Percentiles rank a stretch among this genome's conserved stretches.
phyloP scores from a whole-genome alignment of 1,140 invertebrate genomes.

The Leptopilina boulardi region DNA sequence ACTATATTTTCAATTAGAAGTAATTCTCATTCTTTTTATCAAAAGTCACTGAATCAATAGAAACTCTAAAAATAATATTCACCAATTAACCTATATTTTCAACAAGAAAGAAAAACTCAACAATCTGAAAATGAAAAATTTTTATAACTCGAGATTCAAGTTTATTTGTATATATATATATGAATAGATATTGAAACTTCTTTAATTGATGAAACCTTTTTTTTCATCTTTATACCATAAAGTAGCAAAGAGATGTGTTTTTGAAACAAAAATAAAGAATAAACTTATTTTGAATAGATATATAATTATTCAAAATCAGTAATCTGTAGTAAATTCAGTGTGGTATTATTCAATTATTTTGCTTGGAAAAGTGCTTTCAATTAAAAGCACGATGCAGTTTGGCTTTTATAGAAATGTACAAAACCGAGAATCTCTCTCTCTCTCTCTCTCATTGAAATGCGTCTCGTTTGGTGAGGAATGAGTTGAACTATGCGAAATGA shows the following conservation, averaged over 20 bases:
- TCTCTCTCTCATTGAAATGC: constrained; percentile 14
- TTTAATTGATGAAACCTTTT: neutral
- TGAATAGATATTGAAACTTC: neutral
- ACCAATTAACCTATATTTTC: neutral
- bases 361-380: neutral
- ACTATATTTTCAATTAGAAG: too few species aligned
- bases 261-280: too few species aligned
- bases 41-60: neutral
- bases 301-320: neutral
- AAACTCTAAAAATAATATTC: neutral
- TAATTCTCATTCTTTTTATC: neutral
- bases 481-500: neutral
- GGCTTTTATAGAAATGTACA: neutral
- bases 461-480: neutral
- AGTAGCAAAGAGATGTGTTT: too few species aligned
- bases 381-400: neutral
- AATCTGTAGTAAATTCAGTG: neutral
- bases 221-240: too few species aligned
- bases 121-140: neutral
- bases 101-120: neutral
- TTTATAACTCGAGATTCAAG: neutral
- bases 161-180: too few species aligned
- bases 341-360: neutral
- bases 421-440: constrained; percentile 2
- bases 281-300: too few species aligned